phyloP scores from a whole-genome alignment of 2,888 invertebrate species.

The Drosophila longiperda region DNA sequence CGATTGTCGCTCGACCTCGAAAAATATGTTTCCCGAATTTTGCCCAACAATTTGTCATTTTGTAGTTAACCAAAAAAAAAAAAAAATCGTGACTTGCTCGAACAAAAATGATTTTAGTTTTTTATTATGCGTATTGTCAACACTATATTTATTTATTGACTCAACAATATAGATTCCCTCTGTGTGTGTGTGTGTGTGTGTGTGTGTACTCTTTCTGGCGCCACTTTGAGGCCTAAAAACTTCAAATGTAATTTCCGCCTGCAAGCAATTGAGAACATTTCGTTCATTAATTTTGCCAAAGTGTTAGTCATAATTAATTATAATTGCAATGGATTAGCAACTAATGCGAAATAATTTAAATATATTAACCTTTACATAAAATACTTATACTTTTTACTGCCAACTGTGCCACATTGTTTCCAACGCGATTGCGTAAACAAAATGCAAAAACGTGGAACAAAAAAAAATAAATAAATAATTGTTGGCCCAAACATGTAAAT shows the following conservation, averaged over 20 bases:
- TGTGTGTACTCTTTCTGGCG: conserved; percentile 5
- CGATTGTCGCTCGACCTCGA: conserved; percentile 43
- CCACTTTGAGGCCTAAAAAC: background rate
- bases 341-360: background rate
- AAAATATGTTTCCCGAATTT: conserved; percentile 21
- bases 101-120: conserved; percentile 22
- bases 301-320: background rate
- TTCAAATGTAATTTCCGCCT: conserved; percentile 2
- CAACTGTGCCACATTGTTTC: conserved; percentile 14
- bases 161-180: conserved; percentile 1
- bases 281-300: background rate
- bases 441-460: conserved; percentile 2
- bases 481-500: conserved; percentile 58
- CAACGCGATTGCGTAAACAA: conserved; percentile 37
- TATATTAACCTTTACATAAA: background rate
- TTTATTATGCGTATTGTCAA: conserved; percentile 57
- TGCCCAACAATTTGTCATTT: conserved; percentile 59
- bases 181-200: too few species aligned
- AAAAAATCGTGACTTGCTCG: conserved; percentile 64
- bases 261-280: too few species aligned
- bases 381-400: background rate
- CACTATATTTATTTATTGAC: conserved; percentile 46
- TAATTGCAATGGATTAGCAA: background rate
- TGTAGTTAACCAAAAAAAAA: conserved; percentile 25
- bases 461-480: background rate